Evolutionary conservation across 2,888 invertebrate genomes (phyloP), one percentile per base, ranked within the genome.

Genomic region (Zaprionus bogoriensis): DNA sequence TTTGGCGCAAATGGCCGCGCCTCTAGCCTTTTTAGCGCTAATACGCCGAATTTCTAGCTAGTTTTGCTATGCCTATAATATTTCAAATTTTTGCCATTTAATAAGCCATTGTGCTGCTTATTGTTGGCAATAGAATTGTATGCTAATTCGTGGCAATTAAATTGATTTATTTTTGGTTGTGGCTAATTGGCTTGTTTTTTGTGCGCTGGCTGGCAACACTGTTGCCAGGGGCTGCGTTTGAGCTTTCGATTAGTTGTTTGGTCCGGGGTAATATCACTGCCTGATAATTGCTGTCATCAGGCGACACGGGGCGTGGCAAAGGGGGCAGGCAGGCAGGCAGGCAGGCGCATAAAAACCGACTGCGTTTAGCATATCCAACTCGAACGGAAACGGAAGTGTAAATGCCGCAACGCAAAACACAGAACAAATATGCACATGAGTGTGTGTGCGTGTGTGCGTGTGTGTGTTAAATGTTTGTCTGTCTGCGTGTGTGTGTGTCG

Each of bases 351-450:
- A 82, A 85, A n/a, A 85, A 87, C 78, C 66, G 79, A 73, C 79
- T 61, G 85, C 75, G 68, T 87, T 87, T 75, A 87, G 86, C 64
- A 73, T 73, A 82, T 81, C 82, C 71, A 64, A 67, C 67, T 50
- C 57, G 62, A 77, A 66, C 87, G 82, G 86, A 82, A 82, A 87
- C 82, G 82, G 82, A 87, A 82, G 87, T 78, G 87, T 82, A 74
- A 70, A 78, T 82, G 79, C 83, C 83, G 85, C 79, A 77, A 22
- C 17, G 51, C 52, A 42, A 58, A 58, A 54, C 48, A 64, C 28
- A 48, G 27, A 39, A 36, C 32, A 36, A 23, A 3, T 6, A 22
- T 25, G 2, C 25, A 17, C 10, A 9, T 28, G 23, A 14, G 25
- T 30, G 20, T 32, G 19, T 28, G 50, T 42, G 7, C 39, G 9